A percentile compares a stretch with the other conserved stretches of the same genome.
Evolutionary conservation across 2,888 invertebrate genomes (phyloP).

Genomic region (Andrena praecox): DNA sequence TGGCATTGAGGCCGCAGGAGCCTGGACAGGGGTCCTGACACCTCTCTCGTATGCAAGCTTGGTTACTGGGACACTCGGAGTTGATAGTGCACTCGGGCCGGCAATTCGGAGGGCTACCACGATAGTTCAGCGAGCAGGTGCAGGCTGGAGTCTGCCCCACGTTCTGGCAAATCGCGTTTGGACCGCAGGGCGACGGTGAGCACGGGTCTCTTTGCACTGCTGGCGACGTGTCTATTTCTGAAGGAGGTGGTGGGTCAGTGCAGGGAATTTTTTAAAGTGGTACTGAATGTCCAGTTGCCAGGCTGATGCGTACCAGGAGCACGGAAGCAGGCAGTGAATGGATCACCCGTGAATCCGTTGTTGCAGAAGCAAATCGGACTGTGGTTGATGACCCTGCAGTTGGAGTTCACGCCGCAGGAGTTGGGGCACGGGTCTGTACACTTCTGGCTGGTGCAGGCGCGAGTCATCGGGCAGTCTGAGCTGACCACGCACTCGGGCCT

Average conservation of each 20-base stretch:
- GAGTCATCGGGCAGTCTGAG: constrained; percentile 90
- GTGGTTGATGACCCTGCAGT: constrained; percentile 89
- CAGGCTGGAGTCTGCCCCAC: constrained; percentile 90
- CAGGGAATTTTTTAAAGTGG: background rate
- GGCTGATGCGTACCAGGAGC: constrained; percentile 82
- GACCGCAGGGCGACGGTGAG: constrained; percentile 89
- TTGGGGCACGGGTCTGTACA: constrained; percentile 88
- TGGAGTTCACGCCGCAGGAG: constrained; percentile 87
- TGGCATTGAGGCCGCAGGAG: constrained; percentile 88
- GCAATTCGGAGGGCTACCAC: constrained; percentile 91
- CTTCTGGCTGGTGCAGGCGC: constrained; percentile 92
- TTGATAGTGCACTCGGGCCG: constrained; percentile 92
- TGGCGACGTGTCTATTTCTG: constrained; percentile 86
- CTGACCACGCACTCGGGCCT: constrained; percentile 93
- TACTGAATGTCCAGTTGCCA: background rate
- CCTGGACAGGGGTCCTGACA: constrained; percentile 92
- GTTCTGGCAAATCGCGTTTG: constrained; percentile 91
- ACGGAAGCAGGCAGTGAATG: constrained; percentile 81
- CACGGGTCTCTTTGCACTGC: constrained; percentile 76
- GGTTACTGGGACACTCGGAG: constrained; percentile 90
- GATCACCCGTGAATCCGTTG: constrained; percentile 84
- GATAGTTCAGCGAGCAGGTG: constrained; percentile 90
- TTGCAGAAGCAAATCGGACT: constrained; percentile 86
- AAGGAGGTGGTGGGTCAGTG: background rate
- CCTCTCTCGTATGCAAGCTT: constrained; percentile 91